A percentile compares a stretch with the other conserved stretches of the same genome.
Evolutionary conservation across 2,888 invertebrate genomes (phyloP).

Genomic region (Drosophila stalkeri): DNA sequence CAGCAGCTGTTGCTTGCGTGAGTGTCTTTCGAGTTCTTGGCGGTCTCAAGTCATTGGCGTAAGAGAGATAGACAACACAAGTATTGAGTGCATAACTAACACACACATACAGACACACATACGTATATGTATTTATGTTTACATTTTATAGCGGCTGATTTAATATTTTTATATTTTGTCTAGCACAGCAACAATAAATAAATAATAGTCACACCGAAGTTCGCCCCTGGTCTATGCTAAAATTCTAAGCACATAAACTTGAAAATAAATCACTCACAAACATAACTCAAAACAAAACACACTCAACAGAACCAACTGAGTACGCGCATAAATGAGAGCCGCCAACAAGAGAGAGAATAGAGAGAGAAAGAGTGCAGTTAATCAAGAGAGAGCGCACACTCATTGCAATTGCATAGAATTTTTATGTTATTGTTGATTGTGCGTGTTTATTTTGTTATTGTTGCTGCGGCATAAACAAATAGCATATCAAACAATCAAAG

Average conservation of each 20-base stretch:
- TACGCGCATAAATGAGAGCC: conserved; percentile 26
- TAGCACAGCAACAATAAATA: background rate
- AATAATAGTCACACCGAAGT: too few species aligned
- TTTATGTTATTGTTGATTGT: conserved; percentile 51
- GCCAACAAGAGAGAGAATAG: conserved; percentile 8
- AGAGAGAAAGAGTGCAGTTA: conserved; percentile 15
- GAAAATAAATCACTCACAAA: conserved; percentile 31
- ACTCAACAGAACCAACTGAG: conserved; percentile 42
- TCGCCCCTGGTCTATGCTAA: background rate
- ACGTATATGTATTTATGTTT: background rate
- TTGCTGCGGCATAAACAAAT: conserved; percentile 39
- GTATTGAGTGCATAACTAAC: conserved; percentile 4
- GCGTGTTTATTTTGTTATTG: conserved; percentile 41
- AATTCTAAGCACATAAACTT: conserved; percentile 9
- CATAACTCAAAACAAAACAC: conserved; percentile 36
- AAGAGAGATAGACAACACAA: conserved; percentile 12
- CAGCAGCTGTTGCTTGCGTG: conserved; percentile 63
- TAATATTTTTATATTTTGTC: conserved; percentile 1
- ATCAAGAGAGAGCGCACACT: conserved; percentile 59
- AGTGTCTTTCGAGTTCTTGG: conserved; percentile 25
- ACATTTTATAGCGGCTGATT: background rate
- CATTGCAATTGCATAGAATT: conserved; percentile 63
- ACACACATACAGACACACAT: background rate
- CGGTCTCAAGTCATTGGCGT: conserved; percentile 23
- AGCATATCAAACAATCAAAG: background rate